phyloP scores from a whole-genome alignment of 2,888 invertebrate species.

The Ormyrus labotus region DNA sequence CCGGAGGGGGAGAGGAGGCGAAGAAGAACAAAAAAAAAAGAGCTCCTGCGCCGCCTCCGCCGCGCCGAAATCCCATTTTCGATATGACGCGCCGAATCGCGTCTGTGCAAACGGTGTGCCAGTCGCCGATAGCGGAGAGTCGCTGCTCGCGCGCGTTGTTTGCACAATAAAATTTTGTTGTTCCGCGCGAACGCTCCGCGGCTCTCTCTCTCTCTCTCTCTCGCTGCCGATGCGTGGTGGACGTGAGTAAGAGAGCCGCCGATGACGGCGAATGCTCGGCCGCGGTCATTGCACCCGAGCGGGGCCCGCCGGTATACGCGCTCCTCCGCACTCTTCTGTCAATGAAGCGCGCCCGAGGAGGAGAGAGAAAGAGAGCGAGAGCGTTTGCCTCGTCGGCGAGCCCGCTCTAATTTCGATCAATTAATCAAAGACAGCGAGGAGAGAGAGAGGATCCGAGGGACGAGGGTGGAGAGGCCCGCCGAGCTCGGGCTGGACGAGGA shows the following conservation, averaged over 20 bases:
- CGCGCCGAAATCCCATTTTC: too few species aligned
- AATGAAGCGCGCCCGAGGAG: conserved; percentile 35
- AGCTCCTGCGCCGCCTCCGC: neutral
- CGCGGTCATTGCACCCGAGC: conserved; percentile 38
- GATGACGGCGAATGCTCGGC: neutral
- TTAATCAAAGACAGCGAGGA: conserved; percentile 66
- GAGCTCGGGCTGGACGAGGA: too few species aligned
- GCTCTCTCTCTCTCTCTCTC: too few species aligned
- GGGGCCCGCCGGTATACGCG: neutral
- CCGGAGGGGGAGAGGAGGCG: neutral
- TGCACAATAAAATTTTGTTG: conserved; percentile 69
- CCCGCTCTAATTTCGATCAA: conserved; percentile 73
- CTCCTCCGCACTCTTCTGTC: conserved; percentile 6
- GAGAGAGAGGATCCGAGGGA: neutral
- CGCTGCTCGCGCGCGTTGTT: conserved; percentile 41
- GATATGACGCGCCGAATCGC: neutral
- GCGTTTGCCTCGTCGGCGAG: neutral
- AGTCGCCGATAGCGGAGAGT: neutral
- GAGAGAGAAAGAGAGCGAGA: conserved; percentile 15
- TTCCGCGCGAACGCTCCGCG: conserved; percentile 64
- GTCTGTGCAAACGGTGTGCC: conserved; percentile 36
- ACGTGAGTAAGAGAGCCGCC: too few species aligned
- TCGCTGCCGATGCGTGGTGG: neutral
- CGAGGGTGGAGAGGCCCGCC: too few species aligned
- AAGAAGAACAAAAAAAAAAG: neutral